phyloP scores from a whole-genome alignment of 1,140 invertebrate species.

The Drosophila repletoides region DNA sequence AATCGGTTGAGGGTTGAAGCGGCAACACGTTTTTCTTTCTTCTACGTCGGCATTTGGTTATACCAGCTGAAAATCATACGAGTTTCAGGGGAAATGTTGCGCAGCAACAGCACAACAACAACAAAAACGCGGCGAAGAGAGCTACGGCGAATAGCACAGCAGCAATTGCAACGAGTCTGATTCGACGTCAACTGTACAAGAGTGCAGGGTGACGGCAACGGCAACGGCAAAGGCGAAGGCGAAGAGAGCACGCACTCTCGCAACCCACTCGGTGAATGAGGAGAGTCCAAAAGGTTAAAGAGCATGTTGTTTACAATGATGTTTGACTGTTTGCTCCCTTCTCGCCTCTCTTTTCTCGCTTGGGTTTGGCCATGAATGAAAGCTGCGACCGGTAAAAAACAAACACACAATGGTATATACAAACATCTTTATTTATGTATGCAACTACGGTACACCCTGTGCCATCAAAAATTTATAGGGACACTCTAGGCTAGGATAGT shows the following conservation, averaged over 20 bases:
- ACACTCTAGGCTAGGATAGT: too few species aligned
- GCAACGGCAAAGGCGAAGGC: slow-evolving; percentile 1
- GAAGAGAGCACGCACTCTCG: slow-evolving; percentile 5
- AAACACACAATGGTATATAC: slow-evolving; percentile 1
- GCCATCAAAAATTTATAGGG: too few species aligned
- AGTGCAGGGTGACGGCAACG: slow-evolving; percentile 18
- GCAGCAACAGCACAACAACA: slow-evolving; percentile 45
- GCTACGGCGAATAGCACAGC: slow-evolving; percentile 4
- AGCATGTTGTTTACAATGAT: slow-evolving; percentile 69
- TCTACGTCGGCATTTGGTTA: slow-evolving; percentile 54
- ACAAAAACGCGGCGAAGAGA: slow-evolving; percentile 62
- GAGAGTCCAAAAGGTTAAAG: slow-evolving; percentile 61
- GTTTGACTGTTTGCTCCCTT: background rate
- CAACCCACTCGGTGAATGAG: background rate
- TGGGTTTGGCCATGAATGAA: slow-evolving; percentile 71
- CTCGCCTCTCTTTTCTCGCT: background rate
- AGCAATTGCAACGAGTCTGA: slow-evolving; percentile 17
- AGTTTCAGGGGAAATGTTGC: slow-evolving; percentile 73
- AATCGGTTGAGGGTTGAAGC: slow-evolving; percentile 24
- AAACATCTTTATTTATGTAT: background rate
- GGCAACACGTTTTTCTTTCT: slow-evolving; percentile 63
- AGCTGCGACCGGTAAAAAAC: slow-evolving; percentile 51
- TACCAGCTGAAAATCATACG: slow-evolving; percentile 79
- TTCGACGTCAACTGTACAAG: slow-evolving; percentile 42
- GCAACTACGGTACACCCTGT: too few species aligned